Base-by-base conservation (phyloP, 2,797 vertebrate genomes). In the Megalops cyprinoides region DNA sequence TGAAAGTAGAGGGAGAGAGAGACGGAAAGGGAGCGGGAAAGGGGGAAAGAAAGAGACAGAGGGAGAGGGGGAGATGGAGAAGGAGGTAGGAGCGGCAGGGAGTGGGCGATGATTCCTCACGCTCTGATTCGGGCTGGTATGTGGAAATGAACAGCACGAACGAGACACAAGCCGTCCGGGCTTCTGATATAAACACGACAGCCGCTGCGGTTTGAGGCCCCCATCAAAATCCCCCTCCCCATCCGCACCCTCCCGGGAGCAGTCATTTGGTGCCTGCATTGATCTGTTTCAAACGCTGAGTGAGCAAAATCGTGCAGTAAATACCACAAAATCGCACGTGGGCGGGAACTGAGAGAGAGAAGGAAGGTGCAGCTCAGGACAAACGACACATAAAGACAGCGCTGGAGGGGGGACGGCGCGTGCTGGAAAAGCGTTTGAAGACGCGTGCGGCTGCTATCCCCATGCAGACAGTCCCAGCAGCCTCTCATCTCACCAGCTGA, bases 261-360 rank as follows among this genome's bases (percentile, higher is more conserved):
- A 5, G 10, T 69, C 65, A 71, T 23, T 23, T 0, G 2, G 18
- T 44, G 62, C 62, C 12, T 34, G 7, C 62, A 65, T 37, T 37
- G 62, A 65, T 71, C 67, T 71, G 39, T 9, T n/a, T 4, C 67
- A n/a, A 23, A 71, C n/a, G 9, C 39, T 67, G 62, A 71, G n/a
- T 23, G 20, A 71, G 37, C 37, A 44, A 9, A 44, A 71, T n/a
- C 25, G 34, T 34, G 60, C 28, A 12, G 34, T 65, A 65, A 65
- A 65, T 15, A 65, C 60, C 28, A 65, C 28, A 65, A 15, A 34
- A 34, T 31, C n/a, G 28, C 4, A 31, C 60, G 15, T 2, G 60
- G 60, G 1, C 15, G 60, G 60, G 28, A 18, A 10, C 5, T 2
- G 25, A 34, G 4, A 25, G 20, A 31, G 28, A 65, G 4, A 71